Base-by-base conservation (phyloP, 2,797 vertebrate genomes). In the Darevskia nairensis region DNA sequence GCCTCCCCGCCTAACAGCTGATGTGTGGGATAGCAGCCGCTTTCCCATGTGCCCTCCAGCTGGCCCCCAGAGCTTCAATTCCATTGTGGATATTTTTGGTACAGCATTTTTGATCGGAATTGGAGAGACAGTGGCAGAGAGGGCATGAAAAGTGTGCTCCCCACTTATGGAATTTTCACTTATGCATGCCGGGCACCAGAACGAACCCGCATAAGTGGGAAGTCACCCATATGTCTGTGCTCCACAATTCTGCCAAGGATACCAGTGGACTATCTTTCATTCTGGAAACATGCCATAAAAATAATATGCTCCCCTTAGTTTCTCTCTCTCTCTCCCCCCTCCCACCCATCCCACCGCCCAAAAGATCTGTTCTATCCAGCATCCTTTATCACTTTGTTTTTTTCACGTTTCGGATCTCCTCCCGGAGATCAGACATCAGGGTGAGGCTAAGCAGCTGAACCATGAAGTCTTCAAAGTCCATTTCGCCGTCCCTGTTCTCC, bases 381-480 rank as follows among this genome's bases (percentile, higher is more conserved):
- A 29, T 59, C 55, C 82, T 80, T 21, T n/a, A 85, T 95, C 76
- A 92, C 91, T 95, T 96, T 78, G 93, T 92, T 29, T 41, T 88
- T 90, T 91, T 95, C 82, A 95, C 84, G 19, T 94, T 93, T 89
- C 74, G 93, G 44, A 96, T 96, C 85, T 97, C 95, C 91, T 95
- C 94, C 55, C 97, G 93, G 80, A 97, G 92, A 88, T 98, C 96
- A 61, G 96, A 98, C 94, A 95, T 95, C 41, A 97, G 59, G 44
- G 94, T 84, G 68, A 97, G 89, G 78, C 96, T 97, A 86, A 97
- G 93, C 71, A 97, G 89, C 50, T 96, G 89, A 77, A 97, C 91
- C 95, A 97, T 93, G 87, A 98, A 97, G 91, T 97, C 97, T 94
- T 97, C 97, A 91, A 97, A 97, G 87, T 95, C 96, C 4, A 96